Base-by-base conservation (phyloP, 2,888 invertebrate species). In the Agrotis puta region DNA sequence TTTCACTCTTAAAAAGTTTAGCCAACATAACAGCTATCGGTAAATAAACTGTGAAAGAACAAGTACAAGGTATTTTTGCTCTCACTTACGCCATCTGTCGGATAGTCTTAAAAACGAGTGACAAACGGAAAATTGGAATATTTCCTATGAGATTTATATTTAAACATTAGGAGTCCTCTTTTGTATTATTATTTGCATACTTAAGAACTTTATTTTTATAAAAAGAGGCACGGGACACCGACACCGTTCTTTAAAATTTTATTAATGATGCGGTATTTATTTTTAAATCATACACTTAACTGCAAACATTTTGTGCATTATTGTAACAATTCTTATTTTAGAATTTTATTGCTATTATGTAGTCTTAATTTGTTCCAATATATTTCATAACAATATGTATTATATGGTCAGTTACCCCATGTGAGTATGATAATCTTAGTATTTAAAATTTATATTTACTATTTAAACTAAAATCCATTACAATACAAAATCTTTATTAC, bases 281-380 rank as follows among this genome's bases (percentile, higher is more conserved):
- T 67, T 33, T 20, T 33, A 56, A 74, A 76, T 24, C 11, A 62
- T 61, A 64, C 24, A 54, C 50, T 48, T 27, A 74, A 47, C 39
- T 63, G 58, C 51, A 27, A 74, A 64, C 67, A 67, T 62, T n/a
- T 63, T 74, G 72, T 83, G 73, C 78, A 73, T 70, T 73, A 68
- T 54, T 70, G 72, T 81, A 64, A 76, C 68, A 81, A 81, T 77
- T 67, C 75, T 83, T 78, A 73, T 58, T 24, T 62, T 74, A 70
- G 53, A 66, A 72, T 48, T 27, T 81, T 83, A 84, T 84, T 84
- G 83, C 83, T 84, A 84, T 83, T 69, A 76, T 54, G 74, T 78
- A 84, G 82, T 82, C 84, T 83, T 84, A 76, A 79, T 16, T 82
- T 73, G 84, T 82, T 84, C 75, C 84, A 82, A 82, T 83, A 84